A percentile compares a stretch with the other conserved stretches of the same genome.
These are phyloP conservation scores for Conchocele bisecta DNA, from an alignment of 2,888 invertebrate species.

Conservation along the genomic window DNA sequence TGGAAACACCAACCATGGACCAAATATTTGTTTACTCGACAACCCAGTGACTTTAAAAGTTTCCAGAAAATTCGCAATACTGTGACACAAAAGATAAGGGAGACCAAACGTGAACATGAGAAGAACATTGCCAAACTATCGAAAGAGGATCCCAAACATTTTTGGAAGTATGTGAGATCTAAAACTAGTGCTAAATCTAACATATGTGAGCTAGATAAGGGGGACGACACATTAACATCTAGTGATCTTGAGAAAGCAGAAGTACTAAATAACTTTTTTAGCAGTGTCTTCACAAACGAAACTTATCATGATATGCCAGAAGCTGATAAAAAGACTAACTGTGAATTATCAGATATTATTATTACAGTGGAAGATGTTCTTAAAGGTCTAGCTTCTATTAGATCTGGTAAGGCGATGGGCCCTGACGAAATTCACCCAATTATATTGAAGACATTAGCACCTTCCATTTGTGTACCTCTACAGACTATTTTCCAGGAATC, in stretches of 20 bases:
- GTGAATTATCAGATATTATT: neutral
- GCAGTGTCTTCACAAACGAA: neutral
- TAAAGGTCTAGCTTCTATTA: neutral
- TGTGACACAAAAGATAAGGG: neutral
- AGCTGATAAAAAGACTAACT: neutral
- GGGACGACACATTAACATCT: neutral
- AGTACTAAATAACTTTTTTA: neutral
- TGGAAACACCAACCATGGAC: neutral
- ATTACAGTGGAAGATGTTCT: neutral
- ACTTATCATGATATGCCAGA: neutral
- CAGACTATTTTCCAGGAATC: neutral
- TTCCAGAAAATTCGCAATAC: neutral
- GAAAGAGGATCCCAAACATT: neutral
- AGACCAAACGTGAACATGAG: neutral
- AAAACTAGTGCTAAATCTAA: neutral
- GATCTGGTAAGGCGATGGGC: neutral
- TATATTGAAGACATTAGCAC: conserved; percentile 3
- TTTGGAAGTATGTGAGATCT: conserved; percentile 1
- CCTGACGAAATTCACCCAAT: conserved; percentile 3
- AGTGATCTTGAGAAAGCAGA: neutral
- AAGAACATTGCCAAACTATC: neutral
- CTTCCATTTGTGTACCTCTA: neutral
- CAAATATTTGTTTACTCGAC: neutral
- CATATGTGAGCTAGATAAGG: neutral
- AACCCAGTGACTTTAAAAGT: neutral